Evolutionary conservation across 2,888 invertebrate genomes (phyloP).

Genomic region (Synanthedon vespiformis): DNA sequence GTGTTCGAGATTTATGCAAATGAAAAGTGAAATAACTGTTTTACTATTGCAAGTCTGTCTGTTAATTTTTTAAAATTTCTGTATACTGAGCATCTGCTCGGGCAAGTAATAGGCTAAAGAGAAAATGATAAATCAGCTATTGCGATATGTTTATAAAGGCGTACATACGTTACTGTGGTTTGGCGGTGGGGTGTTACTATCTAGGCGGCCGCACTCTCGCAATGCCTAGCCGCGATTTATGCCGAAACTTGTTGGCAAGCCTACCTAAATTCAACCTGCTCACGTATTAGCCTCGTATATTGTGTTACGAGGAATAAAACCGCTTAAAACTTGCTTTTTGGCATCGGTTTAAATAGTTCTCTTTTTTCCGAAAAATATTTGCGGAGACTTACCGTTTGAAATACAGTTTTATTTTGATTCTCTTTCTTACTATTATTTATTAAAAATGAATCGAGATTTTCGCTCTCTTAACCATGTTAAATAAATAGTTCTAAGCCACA

Average conservation of each 20-base stretch:
- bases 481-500: too few relatives aligned
- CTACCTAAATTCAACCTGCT: conserved; percentile 15
- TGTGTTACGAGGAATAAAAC: conserved; percentile 20
- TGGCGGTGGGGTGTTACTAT: conserved; percentile 13
- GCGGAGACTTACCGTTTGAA: background rate
- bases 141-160: too few relatives aligned
- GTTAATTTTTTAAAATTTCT: too few relatives aligned
- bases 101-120: too few relatives aligned
- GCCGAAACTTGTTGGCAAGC: conserved; percentile 37
- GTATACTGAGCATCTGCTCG: too few relatives aligned
- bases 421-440: background rate
- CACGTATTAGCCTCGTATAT: conserved; percentile 20
- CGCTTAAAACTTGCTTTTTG: conserved; percentile 18
- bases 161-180: background rate
- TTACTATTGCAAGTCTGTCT: too few relatives aligned
- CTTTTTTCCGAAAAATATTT: conserved; percentile 2
- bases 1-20: too few relatives aligned
- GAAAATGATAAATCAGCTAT: too few relatives aligned
- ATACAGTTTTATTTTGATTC: background rate
- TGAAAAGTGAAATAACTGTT: too few relatives aligned
- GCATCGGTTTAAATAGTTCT: conserved; percentile 8
- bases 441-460: too few relatives aligned
- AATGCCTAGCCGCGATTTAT: conserved; percentile 27
- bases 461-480: too few relatives aligned
- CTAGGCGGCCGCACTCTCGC: conserved; percentile 22